Conservation (phyloP, 2,113 vertebrate species). For the Hippocampus comes region DNA sequence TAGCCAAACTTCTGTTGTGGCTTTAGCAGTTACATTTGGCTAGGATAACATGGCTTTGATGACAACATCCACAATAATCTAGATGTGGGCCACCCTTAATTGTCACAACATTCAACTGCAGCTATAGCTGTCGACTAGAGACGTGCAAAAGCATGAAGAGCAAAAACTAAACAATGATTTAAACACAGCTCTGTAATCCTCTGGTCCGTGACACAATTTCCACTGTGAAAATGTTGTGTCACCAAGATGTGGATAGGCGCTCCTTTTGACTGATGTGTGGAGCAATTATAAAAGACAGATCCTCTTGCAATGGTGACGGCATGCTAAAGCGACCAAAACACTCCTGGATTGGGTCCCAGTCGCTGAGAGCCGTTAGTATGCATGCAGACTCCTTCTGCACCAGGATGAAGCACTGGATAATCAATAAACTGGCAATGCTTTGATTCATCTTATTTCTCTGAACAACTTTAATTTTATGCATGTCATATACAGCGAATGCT, state of each 20-base stretch:
- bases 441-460: conserved; percentile 8
- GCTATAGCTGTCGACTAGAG: not conserved
- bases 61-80: not conserved
- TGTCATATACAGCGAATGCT: conserved; percentile 8
- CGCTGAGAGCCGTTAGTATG: not conserved
- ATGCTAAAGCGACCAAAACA: conserved; percentile 10
- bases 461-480: conserved; percentile 11
- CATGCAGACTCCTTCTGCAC: not conserved
- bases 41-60: not conserved
- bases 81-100: not conserved
- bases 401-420: not conserved
- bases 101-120: not conserved
- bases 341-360: conserved; percentile 11
- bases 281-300: conserved; percentile 10
- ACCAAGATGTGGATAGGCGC: conserved; percentile 6
- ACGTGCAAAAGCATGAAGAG: not conserved
- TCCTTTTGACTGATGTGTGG: conserved; percentile 20
- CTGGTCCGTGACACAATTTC: not conserved
- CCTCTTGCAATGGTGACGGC: conserved; percentile 5
- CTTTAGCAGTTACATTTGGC: not conserved
- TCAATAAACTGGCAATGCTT: conserved; percentile 3
- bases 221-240: not conserved
- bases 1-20: too few relatives aligned
- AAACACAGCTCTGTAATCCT: not conserved
- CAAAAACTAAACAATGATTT: not conserved